Percentiles rank a stretch among this genome's conserved stretches.
These are phyloP conservation scores for Stenodera caucasica DNA, from an alignment of 2,888 invertebrate genomes.

Conservation along the genomic window DNA sequence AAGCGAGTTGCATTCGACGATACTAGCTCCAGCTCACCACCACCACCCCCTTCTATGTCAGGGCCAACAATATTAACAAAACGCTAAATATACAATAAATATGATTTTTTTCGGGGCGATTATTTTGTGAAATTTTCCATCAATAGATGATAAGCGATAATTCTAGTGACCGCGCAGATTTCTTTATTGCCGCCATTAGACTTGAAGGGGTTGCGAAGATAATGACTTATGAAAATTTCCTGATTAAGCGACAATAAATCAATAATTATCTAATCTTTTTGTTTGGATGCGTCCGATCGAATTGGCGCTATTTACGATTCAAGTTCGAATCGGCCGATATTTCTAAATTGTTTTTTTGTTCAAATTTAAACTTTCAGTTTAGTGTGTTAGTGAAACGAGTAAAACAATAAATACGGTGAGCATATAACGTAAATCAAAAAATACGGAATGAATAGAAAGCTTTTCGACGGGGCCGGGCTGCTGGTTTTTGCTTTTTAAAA, in stretches of 20 bases:
- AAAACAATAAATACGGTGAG: too few species aligned
- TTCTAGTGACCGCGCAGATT: neutral
- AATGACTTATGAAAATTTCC: conserved; percentile 13
- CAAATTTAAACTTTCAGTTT: too few species aligned
- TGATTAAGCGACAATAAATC: conserved; percentile 49
- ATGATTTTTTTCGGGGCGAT: conserved; percentile 8
- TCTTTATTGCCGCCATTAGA: neutral
- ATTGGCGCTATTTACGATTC: too few species aligned
- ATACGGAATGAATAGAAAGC: neutral
- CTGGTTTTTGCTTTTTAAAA: conserved; percentile 51
- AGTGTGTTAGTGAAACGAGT: too few species aligned
- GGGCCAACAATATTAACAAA: too few species aligned
- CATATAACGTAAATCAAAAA: conserved; percentile 10
- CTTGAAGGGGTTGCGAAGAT: neutral
- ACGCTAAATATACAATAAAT: too few species aligned
- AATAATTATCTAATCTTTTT: conserved; percentile 55
- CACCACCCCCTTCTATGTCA: conserved; percentile 18
- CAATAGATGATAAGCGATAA: neutral
- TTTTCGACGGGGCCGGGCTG: conserved; percentile 19
- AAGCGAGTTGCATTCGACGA: conserved; percentile 48
- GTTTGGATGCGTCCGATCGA: conserved; percentile 46
- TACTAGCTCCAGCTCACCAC: conserved; percentile 22
- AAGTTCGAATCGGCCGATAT: too few species aligned
- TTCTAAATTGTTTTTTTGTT: too few species aligned
- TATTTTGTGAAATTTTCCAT: too few species aligned